These are phyloP conservation scores for Exaiptasia diaphana DNA, from an alignment of 64 coral and sea anemone species.

Conservation along the genomic window DNA sequence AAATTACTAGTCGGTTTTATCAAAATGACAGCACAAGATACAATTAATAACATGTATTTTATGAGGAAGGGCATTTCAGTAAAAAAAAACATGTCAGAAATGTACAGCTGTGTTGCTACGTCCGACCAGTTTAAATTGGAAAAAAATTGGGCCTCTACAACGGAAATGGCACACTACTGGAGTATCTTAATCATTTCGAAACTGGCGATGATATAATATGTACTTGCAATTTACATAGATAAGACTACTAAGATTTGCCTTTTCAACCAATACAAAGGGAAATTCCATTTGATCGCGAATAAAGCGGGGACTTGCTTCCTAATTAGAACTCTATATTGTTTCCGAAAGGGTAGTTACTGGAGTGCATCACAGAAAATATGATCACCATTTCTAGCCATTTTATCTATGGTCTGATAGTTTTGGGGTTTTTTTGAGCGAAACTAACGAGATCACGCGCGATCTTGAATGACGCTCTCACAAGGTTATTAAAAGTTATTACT, in stretches of 20 bases:
- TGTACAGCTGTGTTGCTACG: no score
- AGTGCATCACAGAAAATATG: not conserved
- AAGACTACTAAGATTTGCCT: conserved; percentile 57
- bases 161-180: conserved; percentile 34
- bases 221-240: conserved; percentile 85
- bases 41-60: no score
- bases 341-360: conserved; percentile 4
- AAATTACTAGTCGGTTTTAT: no score
- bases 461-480: not conserved
- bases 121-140: not conserved
- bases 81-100: no score
- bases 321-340: conserved; percentile 41
- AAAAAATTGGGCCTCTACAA: conserved; percentile 29
- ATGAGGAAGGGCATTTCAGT: no score
- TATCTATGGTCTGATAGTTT: no score
- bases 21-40: no score
- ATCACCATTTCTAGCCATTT: not conserved
- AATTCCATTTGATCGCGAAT: conserved; percentile 1
- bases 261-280: not conserved
- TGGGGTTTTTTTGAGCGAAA: no score
- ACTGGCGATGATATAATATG: conserved; percentile 34
- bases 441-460: conserved; percentile 1
- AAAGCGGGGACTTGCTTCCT: conserved; percentile 19
- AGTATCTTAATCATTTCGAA: conserved; percentile 41
- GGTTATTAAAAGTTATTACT: conserved; percentile 26